These are phyloP conservation scores for Patiria miniata DNA, from an alignment of 35 echinoderm and acorn worm genomes.

Conservation along the genomic window DNA sequence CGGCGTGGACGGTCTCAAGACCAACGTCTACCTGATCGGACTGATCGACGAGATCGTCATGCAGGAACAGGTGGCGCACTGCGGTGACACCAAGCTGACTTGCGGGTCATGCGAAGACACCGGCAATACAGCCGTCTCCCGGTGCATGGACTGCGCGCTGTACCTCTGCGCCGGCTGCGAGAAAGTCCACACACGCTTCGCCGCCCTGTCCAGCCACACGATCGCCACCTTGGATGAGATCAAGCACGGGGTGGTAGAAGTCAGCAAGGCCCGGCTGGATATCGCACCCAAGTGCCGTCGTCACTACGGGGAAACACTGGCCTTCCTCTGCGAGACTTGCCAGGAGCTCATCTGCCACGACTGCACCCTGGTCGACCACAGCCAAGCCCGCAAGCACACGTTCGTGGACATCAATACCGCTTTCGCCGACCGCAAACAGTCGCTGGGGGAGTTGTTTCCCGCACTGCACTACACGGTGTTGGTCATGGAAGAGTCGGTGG, in stretches of 20 bases:
- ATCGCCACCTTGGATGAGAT: slow-evolving; percentile 24
- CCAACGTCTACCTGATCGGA: neutral
- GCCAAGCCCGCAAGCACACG: neutral
- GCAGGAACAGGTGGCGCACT: neutral
- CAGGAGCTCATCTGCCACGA: slow-evolving; percentile 14
- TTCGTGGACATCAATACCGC: neutral
- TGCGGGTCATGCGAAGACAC: slow-evolving; percentile 21
- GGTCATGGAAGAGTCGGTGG: neutral
- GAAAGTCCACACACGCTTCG: neutral
- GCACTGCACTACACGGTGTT: neutral
- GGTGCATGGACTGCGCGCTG: neutral
- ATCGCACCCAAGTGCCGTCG: neutral
- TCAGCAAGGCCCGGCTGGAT: neutral
- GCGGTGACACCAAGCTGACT: neutral
- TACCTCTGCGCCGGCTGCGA: slow-evolving; percentile 30
- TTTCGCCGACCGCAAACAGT: slow-evolving; percentile 1
- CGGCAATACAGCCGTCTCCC: neutral
- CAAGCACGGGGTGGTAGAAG: neutral
- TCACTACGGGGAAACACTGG: neutral
- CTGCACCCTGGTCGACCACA: slow-evolving; percentile 4
- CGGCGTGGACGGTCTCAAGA: slow-evolving; percentile 9
- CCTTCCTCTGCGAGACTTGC: slow-evolving; percentile 36
- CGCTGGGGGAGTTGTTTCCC: neutral
- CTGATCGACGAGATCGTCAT: neutral
- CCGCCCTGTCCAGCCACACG: neutral